phyloP scores from a whole-genome alignment of 1,140 invertebrate genomes.

The Melitaea cinxia region DNA sequence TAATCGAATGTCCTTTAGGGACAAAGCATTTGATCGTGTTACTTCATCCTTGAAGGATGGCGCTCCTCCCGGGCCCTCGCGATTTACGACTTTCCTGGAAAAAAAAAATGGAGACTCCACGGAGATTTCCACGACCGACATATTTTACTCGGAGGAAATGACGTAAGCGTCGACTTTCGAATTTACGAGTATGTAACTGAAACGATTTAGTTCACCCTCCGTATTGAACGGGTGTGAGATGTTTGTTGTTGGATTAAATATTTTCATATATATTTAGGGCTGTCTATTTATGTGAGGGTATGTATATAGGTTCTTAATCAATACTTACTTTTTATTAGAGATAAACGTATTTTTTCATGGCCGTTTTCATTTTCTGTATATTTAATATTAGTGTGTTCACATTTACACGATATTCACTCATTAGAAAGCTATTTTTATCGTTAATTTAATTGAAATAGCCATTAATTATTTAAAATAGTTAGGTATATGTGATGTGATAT shows the following conservation, averaged over 20 bases:
- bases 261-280: too few relatives aligned
- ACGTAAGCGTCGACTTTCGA: slow-evolving; percentile 35
- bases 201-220: slow-evolving; percentile 13
- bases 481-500: too few relatives aligned
- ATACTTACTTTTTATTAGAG: too few relatives aligned
- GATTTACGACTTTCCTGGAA: slow-evolving; percentile 42
- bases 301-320: too few relatives aligned
- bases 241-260: background rate
- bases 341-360: too few relatives aligned
- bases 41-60: slow-evolving; percentile 31
- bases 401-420: too few relatives aligned
- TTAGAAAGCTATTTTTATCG: too few relatives aligned
- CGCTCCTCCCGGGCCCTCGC: slow-evolving; percentile 31
- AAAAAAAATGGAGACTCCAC: slow-evolving; percentile 40
- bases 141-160: slow-evolving; percentile 45
- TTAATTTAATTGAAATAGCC: too few relatives aligned
- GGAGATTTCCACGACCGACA: slow-evolving; percentile 41
- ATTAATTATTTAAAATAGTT: too few relatives aligned
- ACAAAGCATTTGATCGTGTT: slow-evolving; percentile 21
- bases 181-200: slow-evolving; percentile 45
- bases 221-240: slow-evolving; percentile 10
- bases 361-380: too few relatives aligned
- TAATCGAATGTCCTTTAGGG: slow-evolving; percentile 28
- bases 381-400: too few relatives aligned
- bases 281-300: too few relatives aligned